Evolutionary conservation across 2,113 vertebrate species (phyloP).

Genomic region (Gymnarchus niloticus): DNA sequence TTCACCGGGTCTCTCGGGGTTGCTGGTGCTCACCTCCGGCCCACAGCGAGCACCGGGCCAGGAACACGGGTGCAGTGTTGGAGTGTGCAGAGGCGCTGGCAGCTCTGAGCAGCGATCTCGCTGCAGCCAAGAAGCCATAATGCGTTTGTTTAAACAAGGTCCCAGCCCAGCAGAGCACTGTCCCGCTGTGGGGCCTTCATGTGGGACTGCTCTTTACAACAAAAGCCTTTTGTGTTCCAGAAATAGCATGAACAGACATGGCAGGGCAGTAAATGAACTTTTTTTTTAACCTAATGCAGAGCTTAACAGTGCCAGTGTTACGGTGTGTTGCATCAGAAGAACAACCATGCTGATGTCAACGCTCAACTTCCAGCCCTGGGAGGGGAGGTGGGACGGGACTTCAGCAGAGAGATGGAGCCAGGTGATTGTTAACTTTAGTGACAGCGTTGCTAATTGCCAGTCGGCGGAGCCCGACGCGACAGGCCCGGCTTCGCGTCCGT

Average conservation of each 20-base stretch:
- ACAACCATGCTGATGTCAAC: not conserved
- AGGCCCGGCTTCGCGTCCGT: not conserved
- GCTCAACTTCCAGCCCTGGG: not conserved
- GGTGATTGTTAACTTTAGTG: not conserved
- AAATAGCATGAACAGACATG: not conserved
- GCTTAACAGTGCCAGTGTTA: not conserved
- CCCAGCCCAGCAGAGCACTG: not conserved
- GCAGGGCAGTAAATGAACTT: not conserved
- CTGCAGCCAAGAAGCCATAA: not conserved
- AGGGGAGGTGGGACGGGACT: not conserved
- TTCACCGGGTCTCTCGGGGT: not conserved
- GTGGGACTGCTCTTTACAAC: not conserved
- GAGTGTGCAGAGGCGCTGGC: not conserved
- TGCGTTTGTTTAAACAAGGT: slow-evolving; percentile 5
- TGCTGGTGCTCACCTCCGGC: not conserved
- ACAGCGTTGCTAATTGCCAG: not conserved
- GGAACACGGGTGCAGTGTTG: not conserved
- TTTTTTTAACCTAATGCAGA: not conserved
- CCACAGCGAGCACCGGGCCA: not conserved
- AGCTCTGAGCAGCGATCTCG: not conserved
- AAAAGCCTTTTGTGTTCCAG: not conserved
- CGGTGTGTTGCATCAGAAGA: slow-evolving; percentile 2
- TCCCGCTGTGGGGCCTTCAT: not conserved
- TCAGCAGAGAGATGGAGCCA: slow-evolving; percentile 16
- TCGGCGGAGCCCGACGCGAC: not conserved